Evolutionary conservation across 2,888 invertebrate species (phyloP).

Genomic region (Rhingia rostrata): DNA sequence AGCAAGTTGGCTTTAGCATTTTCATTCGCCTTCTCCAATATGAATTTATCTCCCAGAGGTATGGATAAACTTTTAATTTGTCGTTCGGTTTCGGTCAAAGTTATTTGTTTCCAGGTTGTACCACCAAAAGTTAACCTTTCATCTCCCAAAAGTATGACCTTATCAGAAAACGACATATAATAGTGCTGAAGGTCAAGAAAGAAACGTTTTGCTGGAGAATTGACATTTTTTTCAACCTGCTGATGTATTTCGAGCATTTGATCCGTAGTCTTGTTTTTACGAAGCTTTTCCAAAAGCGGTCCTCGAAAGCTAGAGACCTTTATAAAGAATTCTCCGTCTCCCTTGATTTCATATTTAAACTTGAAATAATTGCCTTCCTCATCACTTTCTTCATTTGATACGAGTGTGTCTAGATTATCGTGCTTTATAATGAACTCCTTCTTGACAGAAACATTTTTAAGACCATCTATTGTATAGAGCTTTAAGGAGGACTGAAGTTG

Average conservation of each 20-base stretch:
- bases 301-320: conserved; percentile 8
- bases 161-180: conserved; percentile 20
- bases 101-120: background rate
- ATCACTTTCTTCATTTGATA: conserved; percentile 9
- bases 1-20: background rate
- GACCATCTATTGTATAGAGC: conserved; percentile 8
- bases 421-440: background rate
- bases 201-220: conserved; percentile 8
- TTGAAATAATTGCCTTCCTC: conserved; percentile 2
- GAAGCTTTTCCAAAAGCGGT: background rate
- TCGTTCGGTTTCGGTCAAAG: background rate
- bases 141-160: conserved; percentile 12
- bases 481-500: background rate
- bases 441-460: background rate
- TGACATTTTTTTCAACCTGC: background rate
- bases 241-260: background rate
- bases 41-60: conserved; percentile 14
- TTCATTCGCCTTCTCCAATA: conserved; percentile 19
- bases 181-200: conserved; percentile 23
- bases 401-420: conserved; percentile 7
- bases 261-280: background rate
- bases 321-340: conserved; percentile 7
- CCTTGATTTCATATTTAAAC: conserved; percentile 19
- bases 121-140: conserved; percentile 42
- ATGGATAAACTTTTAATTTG: background rate